A percentile compares a stretch with the other conserved stretches of the same genome.
Evolutionary conservation across 2,888 invertebrate species (phyloP).

Genomic region (Volucella inanis): DNA sequence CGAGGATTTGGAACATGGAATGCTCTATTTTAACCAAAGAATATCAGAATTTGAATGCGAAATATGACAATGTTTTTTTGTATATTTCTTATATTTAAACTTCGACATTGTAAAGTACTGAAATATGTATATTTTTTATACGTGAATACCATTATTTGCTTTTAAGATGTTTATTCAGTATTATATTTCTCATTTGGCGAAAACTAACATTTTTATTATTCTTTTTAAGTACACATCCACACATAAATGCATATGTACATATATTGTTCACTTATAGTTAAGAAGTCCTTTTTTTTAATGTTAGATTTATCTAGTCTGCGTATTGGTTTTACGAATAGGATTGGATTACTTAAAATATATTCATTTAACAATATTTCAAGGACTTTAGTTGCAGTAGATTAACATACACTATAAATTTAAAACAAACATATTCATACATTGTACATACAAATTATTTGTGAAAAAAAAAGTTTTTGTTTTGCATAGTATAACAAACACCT

Average conservation of each 20-base stretch:
- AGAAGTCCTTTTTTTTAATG: slow-evolving; percentile 39
- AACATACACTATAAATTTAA: slow-evolving; percentile 19
- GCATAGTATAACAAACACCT: slow-evolving; percentile 41
- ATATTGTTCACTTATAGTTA: slow-evolving; percentile 40
- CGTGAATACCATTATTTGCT: neutral
- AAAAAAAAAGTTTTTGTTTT: slow-evolving; percentile 51
- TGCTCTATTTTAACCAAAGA: slow-evolving; percentile 83
- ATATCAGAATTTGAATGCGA: slow-evolving; percentile 87
- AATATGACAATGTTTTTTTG: slow-evolving; percentile 83
- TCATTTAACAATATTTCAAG: slow-evolving; percentile 11
- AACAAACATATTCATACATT: slow-evolving; percentile 21
- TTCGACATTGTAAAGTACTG: too few species aligned
- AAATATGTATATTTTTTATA: too few species aligned
- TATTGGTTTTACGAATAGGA: slow-evolving; percentile 36
- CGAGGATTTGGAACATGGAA: slow-evolving; percentile 83
- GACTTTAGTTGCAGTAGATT: slow-evolving; percentile 1
- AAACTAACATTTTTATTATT: slow-evolving; percentile 76
- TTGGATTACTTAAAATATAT: slow-evolving; percentile 17
- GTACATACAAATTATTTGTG: slow-evolving; percentile 55
- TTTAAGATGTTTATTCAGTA: slow-evolving; percentile 63
- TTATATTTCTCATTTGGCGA: slow-evolving; percentile 67
- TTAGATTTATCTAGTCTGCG: slow-evolving; percentile 69
- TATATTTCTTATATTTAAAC: slow-evolving; percentile 27
- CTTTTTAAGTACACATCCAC: slow-evolving; percentile 78
- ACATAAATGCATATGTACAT: slow-evolving; percentile 42